Base-by-base conservation (phyloP, 92 coral and sea anemone genomes). In the Parazoanthus atlanticus region DNA sequence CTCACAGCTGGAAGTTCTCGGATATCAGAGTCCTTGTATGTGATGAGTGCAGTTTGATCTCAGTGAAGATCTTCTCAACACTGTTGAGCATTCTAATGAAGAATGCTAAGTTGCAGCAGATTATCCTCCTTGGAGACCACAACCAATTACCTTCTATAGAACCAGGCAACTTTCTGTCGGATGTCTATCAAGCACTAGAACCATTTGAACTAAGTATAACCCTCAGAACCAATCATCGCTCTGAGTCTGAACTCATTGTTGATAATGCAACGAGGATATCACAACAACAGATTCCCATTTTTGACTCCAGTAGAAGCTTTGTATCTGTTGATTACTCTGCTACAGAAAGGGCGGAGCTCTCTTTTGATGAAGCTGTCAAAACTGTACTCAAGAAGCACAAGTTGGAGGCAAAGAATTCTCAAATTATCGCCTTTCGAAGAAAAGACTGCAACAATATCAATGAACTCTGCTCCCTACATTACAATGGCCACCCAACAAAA, bases 101-200 rank as follows among this genome's bases (percentile, higher is more conserved):
- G 67, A 15, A 54, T n/a, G 65, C 92, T 0, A 65, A 80, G n/a
- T 80, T 91, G 13, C 76, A 85, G 49, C 91, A 91, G 79, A 52
- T 91, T 7, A 76, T 91, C 19, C 83, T 91, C 4, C 28, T 91
- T 9, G 94, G 94, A 15, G 94, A 91, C 58, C 58, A 76, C 2
- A 58, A 85, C 31, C 94, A 91, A 23, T 80, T 91, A 6, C 94
- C 94, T 38, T 91, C 94, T n/a, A 91, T 91, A 3, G 94, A 89
- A 75, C 90, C 94, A 26, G 94, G 94, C 4, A 89, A 91, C 65
- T 91, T 91, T 28, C 74, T 91, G 33, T 28, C 36, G 31, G 94
- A 91, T 34, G 54, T 91, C 23, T 91, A 33, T 29, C 43, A 80
- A 19, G 82, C 76, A 7, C 67, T 91, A 65, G 70, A 23, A 34